A percentile compares a stretch with the other conserved stretches of the same genome.
Evolutionary conservation across 2,888 invertebrate species (phyloP).

Genomic region (Cenopis cana): DNA sequence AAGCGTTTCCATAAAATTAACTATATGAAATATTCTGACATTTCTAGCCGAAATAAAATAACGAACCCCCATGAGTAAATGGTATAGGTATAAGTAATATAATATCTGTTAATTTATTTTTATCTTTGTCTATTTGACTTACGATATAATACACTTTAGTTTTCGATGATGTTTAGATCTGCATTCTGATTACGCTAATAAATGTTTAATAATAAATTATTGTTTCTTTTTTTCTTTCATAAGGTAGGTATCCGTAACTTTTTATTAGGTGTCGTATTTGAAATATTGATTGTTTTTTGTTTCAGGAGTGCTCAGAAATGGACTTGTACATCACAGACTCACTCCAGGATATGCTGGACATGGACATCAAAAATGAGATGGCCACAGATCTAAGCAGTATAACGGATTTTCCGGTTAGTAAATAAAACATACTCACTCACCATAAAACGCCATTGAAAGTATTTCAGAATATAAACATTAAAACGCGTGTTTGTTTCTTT

Average conservation of each 20-base stretch:
- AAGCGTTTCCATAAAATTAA: background rate
- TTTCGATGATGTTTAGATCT: background rate
- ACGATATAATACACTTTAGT: background rate
- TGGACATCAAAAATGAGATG: constrained; percentile 94
- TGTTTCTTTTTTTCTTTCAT: no score
- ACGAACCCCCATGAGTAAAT: background rate
- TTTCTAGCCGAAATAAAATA: background rate
- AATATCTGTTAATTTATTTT: background rate
- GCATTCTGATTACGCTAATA: background rate
- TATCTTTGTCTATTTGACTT: background rate
- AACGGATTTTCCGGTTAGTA: constrained; percentile 86
- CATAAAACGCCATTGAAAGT: background rate
- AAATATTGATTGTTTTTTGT: constrained; percentile 48
- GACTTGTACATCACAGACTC: constrained; percentile 89
- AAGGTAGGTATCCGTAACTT: no score
- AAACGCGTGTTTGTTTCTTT: constrained; percentile 45
- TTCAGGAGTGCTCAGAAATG: constrained; percentile 85
- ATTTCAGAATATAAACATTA: background rate
- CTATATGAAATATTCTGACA: background rate
- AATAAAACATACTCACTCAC: constrained; percentile 46
- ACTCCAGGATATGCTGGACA: constrained; percentile 95
- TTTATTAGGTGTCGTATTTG: background rate
- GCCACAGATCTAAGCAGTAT: constrained; percentile 91
- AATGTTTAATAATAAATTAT: background rate
- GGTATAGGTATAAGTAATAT: background rate